These are phyloP conservation scores for Progne subis DNA, from an alignment of 2,113 vertebrate species.

Conservation along the genomic window DNA sequence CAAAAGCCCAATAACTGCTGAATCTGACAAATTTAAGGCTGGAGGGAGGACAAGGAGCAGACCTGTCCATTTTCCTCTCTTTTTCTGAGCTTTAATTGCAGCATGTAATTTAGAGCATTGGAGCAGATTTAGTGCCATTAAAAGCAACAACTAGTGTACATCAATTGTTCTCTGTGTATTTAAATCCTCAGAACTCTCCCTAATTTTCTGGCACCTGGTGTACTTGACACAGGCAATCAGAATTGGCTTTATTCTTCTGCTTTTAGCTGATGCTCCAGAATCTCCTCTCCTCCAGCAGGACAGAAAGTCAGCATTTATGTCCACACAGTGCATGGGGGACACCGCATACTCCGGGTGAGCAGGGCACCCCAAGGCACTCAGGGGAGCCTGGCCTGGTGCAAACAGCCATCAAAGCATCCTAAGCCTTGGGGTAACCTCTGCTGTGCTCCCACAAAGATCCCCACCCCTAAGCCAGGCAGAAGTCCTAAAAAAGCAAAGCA, in stretches of 20 bases:
- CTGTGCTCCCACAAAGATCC: neutral
- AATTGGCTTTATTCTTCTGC: neutral
- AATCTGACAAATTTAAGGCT: neutral
- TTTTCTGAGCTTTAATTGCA: neutral
- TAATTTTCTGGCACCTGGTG: neutral
- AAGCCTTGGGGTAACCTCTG: neutral
- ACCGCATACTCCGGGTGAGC: accelerated
- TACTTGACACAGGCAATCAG: neutral
- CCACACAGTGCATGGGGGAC: accelerated
- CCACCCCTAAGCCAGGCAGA: neutral
- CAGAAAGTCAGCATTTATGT: neutral
- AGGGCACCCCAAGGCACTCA: neutral
- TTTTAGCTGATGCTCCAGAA: neutral
- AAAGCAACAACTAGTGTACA: neutral
- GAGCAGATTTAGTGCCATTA: neutral
- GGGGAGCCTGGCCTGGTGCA: neutral
- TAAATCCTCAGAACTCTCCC: neutral
- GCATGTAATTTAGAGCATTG: neutral
- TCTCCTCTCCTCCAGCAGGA: neutral
- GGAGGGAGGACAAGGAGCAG: neutral
- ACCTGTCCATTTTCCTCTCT: neutral
- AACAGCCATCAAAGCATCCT: neutral
- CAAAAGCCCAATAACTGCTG: neutral
- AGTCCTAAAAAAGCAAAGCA: neutral
- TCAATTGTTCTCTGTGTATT: neutral